These are phyloP conservation scores for Argyrosomus regius DNA, from an alignment of 2,797 vertebrate species.

Conservation along the genomic window DNA sequence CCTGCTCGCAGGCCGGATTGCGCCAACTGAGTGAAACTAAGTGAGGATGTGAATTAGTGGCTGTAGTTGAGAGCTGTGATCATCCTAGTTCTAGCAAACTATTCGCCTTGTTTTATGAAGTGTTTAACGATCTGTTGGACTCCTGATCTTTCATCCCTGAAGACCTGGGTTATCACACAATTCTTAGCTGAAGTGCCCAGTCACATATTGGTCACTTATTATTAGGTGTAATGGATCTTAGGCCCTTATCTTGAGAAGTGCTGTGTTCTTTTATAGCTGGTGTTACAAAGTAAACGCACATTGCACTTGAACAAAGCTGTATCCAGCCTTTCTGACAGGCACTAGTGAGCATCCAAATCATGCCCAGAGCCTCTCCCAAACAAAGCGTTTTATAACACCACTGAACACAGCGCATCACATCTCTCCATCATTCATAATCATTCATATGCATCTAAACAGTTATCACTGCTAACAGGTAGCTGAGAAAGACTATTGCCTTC, in stretches of 20 bases:
- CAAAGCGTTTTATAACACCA: conserved; percentile 40
- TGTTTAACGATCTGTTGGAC: conserved; percentile 42
- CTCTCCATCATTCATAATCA: conserved; percentile 44
- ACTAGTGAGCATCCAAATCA: conserved; percentile 42
- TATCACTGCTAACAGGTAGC: conserved; percentile 71
- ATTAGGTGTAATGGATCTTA: conserved; percentile 41
- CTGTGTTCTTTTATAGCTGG: conserved; percentile 17
- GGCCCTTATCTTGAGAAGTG: conserved; percentile 26
- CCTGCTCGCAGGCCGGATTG: conserved; percentile 37
- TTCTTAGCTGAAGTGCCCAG: conserved; percentile 7
- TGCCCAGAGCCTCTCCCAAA: conserved; percentile 37
- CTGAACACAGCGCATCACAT: conserved; percentile 38
- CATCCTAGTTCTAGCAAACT: conserved; percentile 16
- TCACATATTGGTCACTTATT: conserved; percentile 34
- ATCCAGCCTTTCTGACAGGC: conserved; percentile 41
- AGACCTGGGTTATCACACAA: conserved; percentile 20
- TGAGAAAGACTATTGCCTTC: conserved; percentile 61
- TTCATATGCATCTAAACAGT: conserved; percentile 59
- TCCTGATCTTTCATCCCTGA: conserved; percentile 31
- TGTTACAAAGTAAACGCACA: conserved; percentile 23
- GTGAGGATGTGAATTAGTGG: conserved; percentile 48
- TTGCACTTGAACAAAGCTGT: conserved; percentile 30
- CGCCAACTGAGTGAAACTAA: conserved; percentile 37
- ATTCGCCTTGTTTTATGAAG: conserved; percentile 42
- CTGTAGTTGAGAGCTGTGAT: conserved; percentile 37